phyloP scores from a whole-genome alignment of 2,888 invertebrate genomes.

The Drosophila kambysellisi region DNA sequence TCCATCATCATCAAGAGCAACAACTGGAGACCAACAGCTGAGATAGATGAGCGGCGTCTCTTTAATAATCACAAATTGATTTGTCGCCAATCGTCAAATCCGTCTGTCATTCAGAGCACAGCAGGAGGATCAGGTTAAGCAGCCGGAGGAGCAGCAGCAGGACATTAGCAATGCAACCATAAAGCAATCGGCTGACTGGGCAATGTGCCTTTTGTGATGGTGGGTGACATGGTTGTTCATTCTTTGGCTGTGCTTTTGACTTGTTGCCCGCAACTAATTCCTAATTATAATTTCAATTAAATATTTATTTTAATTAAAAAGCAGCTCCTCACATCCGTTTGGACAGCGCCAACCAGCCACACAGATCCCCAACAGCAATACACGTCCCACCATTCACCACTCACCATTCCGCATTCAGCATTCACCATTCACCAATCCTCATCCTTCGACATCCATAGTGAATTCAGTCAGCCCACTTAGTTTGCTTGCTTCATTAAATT shows the following conservation, averaged over 20 bases:
- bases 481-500: constrained; percentile 77
- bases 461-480: constrained; percentile 34
- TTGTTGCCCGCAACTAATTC: constrained; percentile 71
- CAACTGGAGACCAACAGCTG: constrained; percentile 18
- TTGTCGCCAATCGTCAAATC: constrained; percentile 31
- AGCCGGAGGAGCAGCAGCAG: constrained; percentile 6
- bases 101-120: background rate
- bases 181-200: constrained; percentile 23
- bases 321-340: constrained; percentile 65
- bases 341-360: constrained; percentile 35
- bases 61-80: constrained; percentile 66
- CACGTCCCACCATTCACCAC: background rate
- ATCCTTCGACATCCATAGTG: background rate
- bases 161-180: constrained; percentile 42
- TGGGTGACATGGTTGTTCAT: background rate
- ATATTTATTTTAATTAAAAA: constrained; percentile 81
- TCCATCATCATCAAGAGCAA: constrained; percentile 15
- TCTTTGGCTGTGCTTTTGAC: constrained; percentile 47
- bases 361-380: constrained; percentile 30
- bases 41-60: constrained; percentile 22
- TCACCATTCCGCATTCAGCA: background rate
- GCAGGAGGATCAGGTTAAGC: background rate
- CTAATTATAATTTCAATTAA: constrained; percentile 76
- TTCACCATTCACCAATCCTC: background rate
- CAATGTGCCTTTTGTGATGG: constrained; percentile 18